Percentiles rank a stretch among this genome's conserved stretches.
Evolutionary conservation across 2,113 vertebrate species (phyloP).

Genomic region (Gobius niger): DNA sequence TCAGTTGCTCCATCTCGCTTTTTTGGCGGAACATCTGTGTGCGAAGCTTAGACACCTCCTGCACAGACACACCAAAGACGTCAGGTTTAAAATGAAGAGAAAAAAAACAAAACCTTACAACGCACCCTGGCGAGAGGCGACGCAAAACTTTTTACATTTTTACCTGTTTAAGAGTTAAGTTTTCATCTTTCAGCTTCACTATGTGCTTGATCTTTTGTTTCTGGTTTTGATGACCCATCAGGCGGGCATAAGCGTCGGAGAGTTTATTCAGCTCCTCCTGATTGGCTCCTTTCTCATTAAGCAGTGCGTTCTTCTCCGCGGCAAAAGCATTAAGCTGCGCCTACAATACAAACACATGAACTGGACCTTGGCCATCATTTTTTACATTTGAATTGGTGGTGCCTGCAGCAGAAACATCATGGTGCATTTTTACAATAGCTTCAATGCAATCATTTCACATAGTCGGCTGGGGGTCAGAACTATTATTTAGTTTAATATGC

Average conservation of each 20-base stretch:
- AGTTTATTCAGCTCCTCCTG: conserved; percentile 90
- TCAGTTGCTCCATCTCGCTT: conserved; percentile 78
- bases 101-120: background rate
- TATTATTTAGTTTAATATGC: too few species aligned
- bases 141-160: background rate
- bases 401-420: too few species aligned
- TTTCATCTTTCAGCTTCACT: conserved; percentile 92
- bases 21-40: conserved; percentile 78
- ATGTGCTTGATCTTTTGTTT: conserved; percentile 98
- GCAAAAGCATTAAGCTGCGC: conserved; percentile 91
- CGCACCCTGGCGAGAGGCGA: background rate
- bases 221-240: conserved; percentile 96
- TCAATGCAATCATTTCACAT: too few species aligned
- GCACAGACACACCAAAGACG: conserved; percentile 3
- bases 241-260: conserved; percentile 85
- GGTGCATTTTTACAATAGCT: too few species aligned
- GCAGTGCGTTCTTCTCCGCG: conserved; percentile 82
- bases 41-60: conserved; percentile 87
- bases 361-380: too few species aligned
- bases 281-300: conserved; percentile 86
- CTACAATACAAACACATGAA: conserved; percentile 62
- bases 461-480: too few species aligned
- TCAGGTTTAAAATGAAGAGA: background rate
- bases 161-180: conserved; percentile 87
- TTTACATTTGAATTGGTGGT: too few species aligned